phyloP scores from a whole-genome alignment of 2,797 vertebrate genomes.

The Lates japonicus region DNA sequence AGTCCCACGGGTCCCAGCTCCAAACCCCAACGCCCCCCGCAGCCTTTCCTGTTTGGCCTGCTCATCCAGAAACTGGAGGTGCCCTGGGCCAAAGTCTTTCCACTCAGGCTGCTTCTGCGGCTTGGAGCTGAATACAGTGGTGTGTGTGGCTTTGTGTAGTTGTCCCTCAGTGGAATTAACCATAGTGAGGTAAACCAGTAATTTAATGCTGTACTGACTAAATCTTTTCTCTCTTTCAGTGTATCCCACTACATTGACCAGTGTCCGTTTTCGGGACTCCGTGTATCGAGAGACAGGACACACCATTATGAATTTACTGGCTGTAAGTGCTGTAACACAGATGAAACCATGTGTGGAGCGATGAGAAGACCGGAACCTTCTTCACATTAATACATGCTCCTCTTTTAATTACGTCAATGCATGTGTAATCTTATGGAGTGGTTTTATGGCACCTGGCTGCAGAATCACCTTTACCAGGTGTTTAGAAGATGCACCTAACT shows the following conservation, averaged over 20 bases:
- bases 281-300: conserved; percentile 95
- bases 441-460: no score
- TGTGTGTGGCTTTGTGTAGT: conserved; percentile 78
- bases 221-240: conserved; percentile 73
- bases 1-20: conserved; percentile 91
- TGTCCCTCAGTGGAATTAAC: no score
- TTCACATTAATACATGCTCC: no score
- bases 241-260: conserved; percentile 90
- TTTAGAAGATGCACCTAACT: no score
- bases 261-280: conserved; percentile 90
- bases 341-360: no score
- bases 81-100: conserved; percentile 97
- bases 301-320: conserved; percentile 95
- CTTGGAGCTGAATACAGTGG: conserved; percentile 91
- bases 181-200: neutral
- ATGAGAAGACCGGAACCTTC: no score
- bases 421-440: no score
- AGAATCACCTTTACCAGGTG: no score
- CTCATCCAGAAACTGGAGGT: conserved; percentile 96
- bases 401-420: neutral
- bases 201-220: neutral
- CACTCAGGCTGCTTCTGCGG: conserved; percentile 93
- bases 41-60: conserved; percentile 91
- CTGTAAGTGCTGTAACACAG: conserved; percentile 87
- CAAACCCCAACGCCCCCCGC: conserved; percentile 89